Evolutionary conservation across 2,797 vertebrate genomes (phyloP), one percentile per base, ranked within the genome.

Genomic region (Rhabdophis nuchalis): DNA sequence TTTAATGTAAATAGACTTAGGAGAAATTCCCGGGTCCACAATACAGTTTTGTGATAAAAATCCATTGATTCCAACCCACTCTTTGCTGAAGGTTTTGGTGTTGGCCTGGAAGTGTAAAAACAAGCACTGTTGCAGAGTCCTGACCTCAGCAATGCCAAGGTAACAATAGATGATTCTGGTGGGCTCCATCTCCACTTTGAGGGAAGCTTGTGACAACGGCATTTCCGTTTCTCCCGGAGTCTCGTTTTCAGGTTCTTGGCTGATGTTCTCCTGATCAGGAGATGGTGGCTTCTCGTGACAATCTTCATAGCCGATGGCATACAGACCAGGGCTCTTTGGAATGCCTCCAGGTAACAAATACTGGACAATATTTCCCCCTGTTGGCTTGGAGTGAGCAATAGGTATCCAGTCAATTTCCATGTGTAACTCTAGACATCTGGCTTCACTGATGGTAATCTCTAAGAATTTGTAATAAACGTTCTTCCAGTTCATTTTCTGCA

Each of bases 401-500:
- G 98, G 98, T 93, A 99, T 98, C 99, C 99, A 99, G 96, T 99
- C 98, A 94, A 99, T 98, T 94, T 99, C 99, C 98, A 99, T 99
- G 97, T 99, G 99, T 53, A 99, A 98, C 97, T 99, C 99, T 85
- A 99, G 96, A 96, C 99, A 99, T 12, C 99, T 97, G 0, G 99
- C 99, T 96, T 99, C 99, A 0, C 99, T 99, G 93, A 99, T 99
- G 12, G 99, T 99, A 93, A 99, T 99, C 97, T 99, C 99, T 93
- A 99, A 96, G 93, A 99, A 99, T 93, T 99, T 99, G 96, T 99
- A 99, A 96, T 99, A 99, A 46, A 99, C 99, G 0, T 99, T 99
- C 92, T 99, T 99, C 99, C 99, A 99, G 98, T 99, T 99, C 99
- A 99, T 99, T 97, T 99, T 99, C 96, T 99, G 99, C 53, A 99